A percentile compares a stretch with the other conserved stretches of the same genome.
Evolutionary conservation across 2,888 invertebrate genomes (phyloP).

Genomic region (Monopis laevigella): DNA sequence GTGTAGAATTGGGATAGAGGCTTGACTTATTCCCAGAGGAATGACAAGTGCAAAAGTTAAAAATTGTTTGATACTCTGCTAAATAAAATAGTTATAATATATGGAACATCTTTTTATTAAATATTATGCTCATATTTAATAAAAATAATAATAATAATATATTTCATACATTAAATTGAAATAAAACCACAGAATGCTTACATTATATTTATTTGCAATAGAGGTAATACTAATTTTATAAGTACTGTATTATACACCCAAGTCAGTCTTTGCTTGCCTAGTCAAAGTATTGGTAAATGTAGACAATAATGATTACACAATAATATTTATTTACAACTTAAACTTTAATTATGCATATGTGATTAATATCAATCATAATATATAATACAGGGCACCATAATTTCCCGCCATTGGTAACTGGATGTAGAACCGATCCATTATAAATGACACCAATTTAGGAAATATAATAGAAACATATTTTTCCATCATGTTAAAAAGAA

Average conservation of each 20-base stretch:
- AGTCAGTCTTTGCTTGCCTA: constrained; percentile 67
- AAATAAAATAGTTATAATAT: too few relatives aligned
- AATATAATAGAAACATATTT: too few relatives aligned
- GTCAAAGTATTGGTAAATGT: constrained; percentile 51
- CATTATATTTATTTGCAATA: background rate
- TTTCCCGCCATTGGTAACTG: constrained; percentile 2
- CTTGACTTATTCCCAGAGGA: too few relatives aligned
- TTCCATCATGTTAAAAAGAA: too few relatives aligned
- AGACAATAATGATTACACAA: background rate
- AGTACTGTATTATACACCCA: constrained; percentile 29
- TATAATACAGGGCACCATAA: background rate
- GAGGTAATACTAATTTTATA: background rate
- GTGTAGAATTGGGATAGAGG: too few relatives aligned
- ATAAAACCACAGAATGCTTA: background rate
- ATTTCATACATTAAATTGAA: background rate
- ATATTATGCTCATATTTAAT: too few relatives aligned
- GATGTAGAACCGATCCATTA: too few relatives aligned
- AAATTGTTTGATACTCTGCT: too few relatives aligned
- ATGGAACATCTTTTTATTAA: too few relatives aligned
- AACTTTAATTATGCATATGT: background rate
- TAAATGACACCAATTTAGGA: constrained; percentile 8
- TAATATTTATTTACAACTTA: background rate
- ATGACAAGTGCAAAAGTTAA: too few relatives aligned
- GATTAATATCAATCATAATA: background rate
- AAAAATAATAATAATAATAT: too few relatives aligned